Evolutionary conservation across 2,797 vertebrate genomes (phyloP), one percentile per base, ranked within the genome.

Genomic region (Tachyglossus aculeatus): DNA sequence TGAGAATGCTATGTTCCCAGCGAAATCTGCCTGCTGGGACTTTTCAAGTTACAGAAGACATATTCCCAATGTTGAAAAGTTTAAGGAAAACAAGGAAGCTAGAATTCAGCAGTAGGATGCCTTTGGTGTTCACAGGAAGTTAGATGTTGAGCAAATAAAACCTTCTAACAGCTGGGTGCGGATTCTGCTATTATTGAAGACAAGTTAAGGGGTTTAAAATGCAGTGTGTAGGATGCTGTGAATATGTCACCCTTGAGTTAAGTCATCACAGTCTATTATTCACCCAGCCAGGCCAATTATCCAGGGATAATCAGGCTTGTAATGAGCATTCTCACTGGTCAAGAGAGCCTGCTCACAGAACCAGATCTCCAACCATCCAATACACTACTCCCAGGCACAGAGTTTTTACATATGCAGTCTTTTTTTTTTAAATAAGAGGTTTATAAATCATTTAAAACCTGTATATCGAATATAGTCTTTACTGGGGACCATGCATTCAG

Each of bases 271-370:
- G 19, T 14, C 55, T 74, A 72, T 74, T 86, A 74, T 78, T 71
- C 70, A 56, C 70, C 76, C 39, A 59, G 66, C 36, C 74, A 73
- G 82, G 56, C 57, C 64, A 81, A 78, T 85, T 87, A 87, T 72
- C 64, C 56, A 41, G 39, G 74, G 77, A 73, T 80, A 83, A 85
- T 50, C n/a, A 48, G 80, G 33, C 68, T 79, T 43, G 71, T 78
- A 81, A 69, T 58, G 58, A 86, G 68, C 77, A 80, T 83, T 63
- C 57, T 27, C 31, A 50, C 43, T 63, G 68, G 59, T 56, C 21
- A 2, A 71, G 67, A 78, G 74, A 67, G 67, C 58, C 44, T 22
- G 62, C 51, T 63, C 9, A 55, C 76, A 50, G 56, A 45, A 52
- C n/a, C 51, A 41, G 38, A 47, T 24, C 43, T 48, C 43, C 38